Evolutionary conservation across 2,888 invertebrate genomes (phyloP).

Genomic region (Lasioglossum marginatum): DNA sequence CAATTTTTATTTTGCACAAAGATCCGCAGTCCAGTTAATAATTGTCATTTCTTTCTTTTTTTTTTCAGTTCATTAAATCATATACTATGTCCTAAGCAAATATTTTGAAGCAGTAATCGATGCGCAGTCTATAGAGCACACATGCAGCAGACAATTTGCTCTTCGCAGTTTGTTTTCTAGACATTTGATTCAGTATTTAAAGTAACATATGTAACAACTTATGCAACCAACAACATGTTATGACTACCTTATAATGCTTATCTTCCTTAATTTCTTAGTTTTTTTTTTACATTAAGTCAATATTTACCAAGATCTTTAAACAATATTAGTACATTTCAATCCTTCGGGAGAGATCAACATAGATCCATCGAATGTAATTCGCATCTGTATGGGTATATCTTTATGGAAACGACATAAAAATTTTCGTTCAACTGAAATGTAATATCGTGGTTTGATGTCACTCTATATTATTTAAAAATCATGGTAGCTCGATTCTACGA

Average conservation of each 20-base stretch:
- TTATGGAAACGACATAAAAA: neutral
- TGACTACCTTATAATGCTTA: slow-evolving; percentile 72
- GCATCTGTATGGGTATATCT: slow-evolving; percentile 18
- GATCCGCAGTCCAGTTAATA: neutral
- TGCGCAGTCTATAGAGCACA: slow-evolving; percentile 65
- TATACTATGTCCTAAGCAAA: slow-evolving; percentile 63
- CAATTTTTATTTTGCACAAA: too few relatives aligned
- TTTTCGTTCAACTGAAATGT: slow-evolving; percentile 10
- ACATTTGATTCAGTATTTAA: slow-evolving; percentile 69
- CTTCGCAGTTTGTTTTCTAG: slow-evolving; percentile 62
- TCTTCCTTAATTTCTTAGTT: slow-evolving; percentile 65
- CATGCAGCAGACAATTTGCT: slow-evolving; percentile 67
- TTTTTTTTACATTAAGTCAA: slow-evolving; percentile 69
- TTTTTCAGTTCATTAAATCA: slow-evolving; percentile 38
- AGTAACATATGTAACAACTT: slow-evolving; percentile 70
- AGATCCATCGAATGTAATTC: slow-evolving; percentile 13
- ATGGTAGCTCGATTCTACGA: slow-evolving; percentile 44
- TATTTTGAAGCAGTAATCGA: slow-evolving; percentile 56
- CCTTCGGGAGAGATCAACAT: slow-evolving; percentile 1
- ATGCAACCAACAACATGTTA: slow-evolving; percentile 71
- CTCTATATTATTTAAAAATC: slow-evolving; percentile 54
- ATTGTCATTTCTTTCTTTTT: slow-evolving; percentile 13
- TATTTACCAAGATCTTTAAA: slow-evolving; percentile 66
- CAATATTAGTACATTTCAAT: slow-evolving; percentile 51
- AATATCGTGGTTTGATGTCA: slow-evolving; percentile 27